Conservation (phyloP, 2,797 vertebrate genomes). For the Acanthornis magna region DNA sequence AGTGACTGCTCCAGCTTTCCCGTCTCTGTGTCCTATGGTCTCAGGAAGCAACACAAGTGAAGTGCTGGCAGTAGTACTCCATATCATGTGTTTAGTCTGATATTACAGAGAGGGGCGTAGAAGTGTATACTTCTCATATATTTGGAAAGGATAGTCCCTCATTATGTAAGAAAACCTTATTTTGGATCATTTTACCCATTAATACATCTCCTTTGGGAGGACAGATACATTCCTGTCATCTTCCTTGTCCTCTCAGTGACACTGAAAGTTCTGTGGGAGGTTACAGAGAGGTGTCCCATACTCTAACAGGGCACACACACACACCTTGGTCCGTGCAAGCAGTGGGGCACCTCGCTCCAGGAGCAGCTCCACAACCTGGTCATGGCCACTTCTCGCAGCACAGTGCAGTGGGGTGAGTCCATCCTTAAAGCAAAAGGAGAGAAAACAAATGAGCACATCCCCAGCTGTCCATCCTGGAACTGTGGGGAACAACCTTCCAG, state of each 20-base stretch:
- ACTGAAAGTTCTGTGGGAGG: not conserved
- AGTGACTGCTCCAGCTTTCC: not conserved
- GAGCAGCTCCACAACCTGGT: conserved; percentile 90
- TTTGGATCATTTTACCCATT: not conserved
- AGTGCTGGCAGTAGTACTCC: not conserved
- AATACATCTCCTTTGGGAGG: not conserved
- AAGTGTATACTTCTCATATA: fast-evolving
- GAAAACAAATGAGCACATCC: not conserved
- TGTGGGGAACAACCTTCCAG: not conserved
- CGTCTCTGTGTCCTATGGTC: not conserved
- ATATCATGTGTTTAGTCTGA: not conserved
- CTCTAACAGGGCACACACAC: not conserved
- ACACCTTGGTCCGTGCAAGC: conserved; percentile 95
- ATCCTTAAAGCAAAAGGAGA: conserved; percentile 79
- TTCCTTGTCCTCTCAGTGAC: not conserved
- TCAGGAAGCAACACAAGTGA: not conserved
- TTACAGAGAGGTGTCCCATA: not conserved
- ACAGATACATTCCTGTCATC: not conserved
- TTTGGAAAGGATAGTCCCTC: not conserved
- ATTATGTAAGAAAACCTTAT: not conserved
- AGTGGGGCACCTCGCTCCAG: conserved; percentile 93
- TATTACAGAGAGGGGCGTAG: not conserved
- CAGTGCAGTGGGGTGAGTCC: conserved; percentile 96
- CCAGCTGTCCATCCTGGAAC: not conserved
- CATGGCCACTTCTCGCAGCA: conserved; percentile 94